Evolutionary conservation across 1,140 invertebrate genomes (phyloP), one percentile per base, ranked within the genome.

Genomic region (Diorhabda elongata): DNA sequence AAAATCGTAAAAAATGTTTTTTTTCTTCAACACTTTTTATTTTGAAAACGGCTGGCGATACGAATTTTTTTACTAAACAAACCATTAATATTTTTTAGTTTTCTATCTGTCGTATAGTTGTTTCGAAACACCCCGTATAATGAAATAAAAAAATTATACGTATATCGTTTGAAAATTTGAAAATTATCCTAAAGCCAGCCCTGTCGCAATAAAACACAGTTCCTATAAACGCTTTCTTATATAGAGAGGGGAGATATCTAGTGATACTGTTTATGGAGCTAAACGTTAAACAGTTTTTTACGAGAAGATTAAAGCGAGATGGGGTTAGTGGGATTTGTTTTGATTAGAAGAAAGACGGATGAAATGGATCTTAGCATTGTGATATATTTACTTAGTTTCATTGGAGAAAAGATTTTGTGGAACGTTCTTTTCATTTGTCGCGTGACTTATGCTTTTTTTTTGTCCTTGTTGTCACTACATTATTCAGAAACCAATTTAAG

Each of bases 261-360:
- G 77, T 72, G 77, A 79, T 79, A 79, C 78, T 78, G 74, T 79
- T 79, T 79, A 79, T 77, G 78, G 64, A 26, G 77, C 76, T 77
- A 79, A 79, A 78, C 78, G 74, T 76, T 79, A 77, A 79, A 79
- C 78, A 78, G 72, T 79, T 79, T 79, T 79, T 79, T 77, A 77
- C 68, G 74, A 74, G 68, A 72, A 71, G 77, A 78, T 79, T 77
- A 77, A 75, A 77, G 77, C 69, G 77, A 79, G 77, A 79, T 71
- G 71, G 76, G 73, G 76, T 78, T 77, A 79, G 76, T 77, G 73
- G 26, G 77, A 79, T 79, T 79, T 79, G 77, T 77, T 77, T 79
- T 72, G 73, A 62, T 72, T 70, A 68, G 73, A 77, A 78, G 75
- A 66, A 76, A 73, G 76, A 78, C 69, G 61, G 74, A 76, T 75